phyloP scores from a whole-genome alignment of 2,113 vertebrate species.

The Martes martes region DNA sequence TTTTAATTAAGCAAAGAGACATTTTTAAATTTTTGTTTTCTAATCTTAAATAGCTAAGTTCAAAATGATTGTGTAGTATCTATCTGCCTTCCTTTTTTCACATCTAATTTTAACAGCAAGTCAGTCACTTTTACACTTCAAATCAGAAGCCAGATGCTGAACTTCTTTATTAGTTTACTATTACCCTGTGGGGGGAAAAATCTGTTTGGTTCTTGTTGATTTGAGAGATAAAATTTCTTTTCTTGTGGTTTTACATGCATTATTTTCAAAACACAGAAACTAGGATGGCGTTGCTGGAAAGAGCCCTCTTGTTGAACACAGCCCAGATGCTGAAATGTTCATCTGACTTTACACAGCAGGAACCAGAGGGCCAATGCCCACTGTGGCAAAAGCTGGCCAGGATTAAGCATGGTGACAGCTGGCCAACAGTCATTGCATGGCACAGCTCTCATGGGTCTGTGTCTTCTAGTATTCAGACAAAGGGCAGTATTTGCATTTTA shows the following conservation, averaged over 20 bases:
- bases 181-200: background rate
- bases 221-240: background rate
- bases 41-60: slow-evolving; percentile 9
- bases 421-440: slow-evolving; percentile 43
- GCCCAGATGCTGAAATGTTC: slow-evolving; percentile 19
- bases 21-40: slow-evolving; percentile 29
- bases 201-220: background rate
- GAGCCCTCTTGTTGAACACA: slow-evolving; percentile 44
- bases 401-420: slow-evolving; percentile 32
- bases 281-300: slow-evolving; percentile 56
- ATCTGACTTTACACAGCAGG: slow-evolving; percentile 55
- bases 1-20: slow-evolving; percentile 56
- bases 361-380: slow-evolving; percentile 24
- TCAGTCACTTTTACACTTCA: slow-evolving; percentile 30
- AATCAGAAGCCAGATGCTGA: background rate
- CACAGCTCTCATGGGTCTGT: slow-evolving; percentile 28
- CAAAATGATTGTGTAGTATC: background rate
- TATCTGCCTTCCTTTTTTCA: background rate
- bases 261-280: background rate
- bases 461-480: slow-evolving; percentile 51
- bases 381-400: slow-evolving; percentile 45
- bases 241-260: background rate
- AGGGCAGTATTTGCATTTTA: slow-evolving; percentile 54
- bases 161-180: background rate
- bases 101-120: slow-evolving; percentile 44